Evolutionary conservation across 2,888 invertebrate genomes (phyloP).

Genomic region (Parochlus steinenii): DNA sequence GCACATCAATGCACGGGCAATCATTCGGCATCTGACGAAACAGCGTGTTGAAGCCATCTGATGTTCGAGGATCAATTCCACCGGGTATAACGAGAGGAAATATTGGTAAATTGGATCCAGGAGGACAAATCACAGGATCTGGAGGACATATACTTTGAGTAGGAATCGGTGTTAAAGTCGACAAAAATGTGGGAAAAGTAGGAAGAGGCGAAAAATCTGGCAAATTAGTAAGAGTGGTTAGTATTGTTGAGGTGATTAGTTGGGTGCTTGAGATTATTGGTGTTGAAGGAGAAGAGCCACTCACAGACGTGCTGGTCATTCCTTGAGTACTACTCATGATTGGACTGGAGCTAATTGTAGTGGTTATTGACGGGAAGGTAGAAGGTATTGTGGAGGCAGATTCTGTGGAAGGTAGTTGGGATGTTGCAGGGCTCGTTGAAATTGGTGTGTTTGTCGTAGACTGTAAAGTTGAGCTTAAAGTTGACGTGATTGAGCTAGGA

Average conservation of each 20-base stretch:
- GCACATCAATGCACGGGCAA: constrained; percentile 9
- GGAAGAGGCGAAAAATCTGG: background rate
- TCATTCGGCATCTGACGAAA: background rate
- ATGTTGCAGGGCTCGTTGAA: background rate
- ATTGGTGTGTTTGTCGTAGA: constrained; percentile 1
- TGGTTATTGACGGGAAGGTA: constrained; percentile 13
- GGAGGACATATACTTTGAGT: constrained; percentile 1
- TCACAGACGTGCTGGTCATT: too few relatives aligned
- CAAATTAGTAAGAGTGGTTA: background rate
- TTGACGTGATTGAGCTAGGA: background rate
- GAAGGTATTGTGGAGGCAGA: constrained; percentile 12
- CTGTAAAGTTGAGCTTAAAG: background rate
- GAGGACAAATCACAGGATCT: constrained; percentile 17
- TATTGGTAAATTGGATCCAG: constrained; percentile 9
- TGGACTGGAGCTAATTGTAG: constrained; percentile 14
- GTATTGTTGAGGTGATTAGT: background rate
- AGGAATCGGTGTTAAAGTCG: constrained; percentile 14
- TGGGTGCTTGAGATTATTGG: constrained; percentile 15
- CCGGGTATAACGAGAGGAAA: background rate
- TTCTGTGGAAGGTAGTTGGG: constrained; percentile 16
- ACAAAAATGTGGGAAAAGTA: constrained; percentile 8
- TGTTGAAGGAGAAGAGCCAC: constrained; percentile 16
- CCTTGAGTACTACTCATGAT: constrained; percentile 1
- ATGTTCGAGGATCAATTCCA: constrained; percentile 1
- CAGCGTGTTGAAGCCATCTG: background rate